phyloP scores from a whole-genome alignment of 2,888 invertebrate species.

The Agriopis marginaria region DNA sequence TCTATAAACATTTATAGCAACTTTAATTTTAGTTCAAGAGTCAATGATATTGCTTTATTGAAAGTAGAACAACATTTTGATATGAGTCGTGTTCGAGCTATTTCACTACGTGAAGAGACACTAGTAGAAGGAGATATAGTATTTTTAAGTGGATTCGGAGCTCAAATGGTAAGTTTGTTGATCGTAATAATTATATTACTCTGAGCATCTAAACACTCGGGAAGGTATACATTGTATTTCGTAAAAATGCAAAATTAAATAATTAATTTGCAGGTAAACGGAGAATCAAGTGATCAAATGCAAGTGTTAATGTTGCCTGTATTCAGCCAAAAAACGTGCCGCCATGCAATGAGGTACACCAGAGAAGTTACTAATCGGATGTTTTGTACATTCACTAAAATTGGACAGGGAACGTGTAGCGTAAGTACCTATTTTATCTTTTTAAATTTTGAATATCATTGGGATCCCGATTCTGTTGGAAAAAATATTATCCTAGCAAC shows the following conservation, averaged over 20 bases:
- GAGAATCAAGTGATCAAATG: slow-evolving; percentile 65
- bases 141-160: slow-evolving; percentile 73
- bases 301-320: slow-evolving; percentile 66
- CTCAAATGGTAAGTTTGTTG: slow-evolving; percentile 39
- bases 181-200: too few relatives aligned
- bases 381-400: slow-evolving; percentile 77
- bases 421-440: slow-evolving; percentile 63
- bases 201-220: not conserved
- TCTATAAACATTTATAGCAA: slow-evolving; percentile 60
- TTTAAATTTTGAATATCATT: not conserved
- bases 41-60: slow-evolving; percentile 74
- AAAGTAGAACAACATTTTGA: slow-evolving; percentile 63
- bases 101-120: slow-evolving; percentile 54
- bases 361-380: slow-evolving; percentile 66
- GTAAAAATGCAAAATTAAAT: too few relatives aligned
- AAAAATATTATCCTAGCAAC: not conserved
- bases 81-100: slow-evolving; percentile 52
- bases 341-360: slow-evolving; percentile 74
- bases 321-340: slow-evolving; percentile 72
- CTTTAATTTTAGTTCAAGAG: slow-evolving; percentile 59
- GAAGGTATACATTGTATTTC: too few relatives aligned
- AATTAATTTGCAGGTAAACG: slow-evolving; percentile 63
- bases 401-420: slow-evolving; percentile 78
- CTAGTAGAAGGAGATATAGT: slow-evolving; percentile 67
- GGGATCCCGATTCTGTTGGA: not conserved